These are phyloP conservation scores for Thunnus maccoyii DNA, from an alignment of 2,113 vertebrate species.

Conservation along the genomic window DNA sequence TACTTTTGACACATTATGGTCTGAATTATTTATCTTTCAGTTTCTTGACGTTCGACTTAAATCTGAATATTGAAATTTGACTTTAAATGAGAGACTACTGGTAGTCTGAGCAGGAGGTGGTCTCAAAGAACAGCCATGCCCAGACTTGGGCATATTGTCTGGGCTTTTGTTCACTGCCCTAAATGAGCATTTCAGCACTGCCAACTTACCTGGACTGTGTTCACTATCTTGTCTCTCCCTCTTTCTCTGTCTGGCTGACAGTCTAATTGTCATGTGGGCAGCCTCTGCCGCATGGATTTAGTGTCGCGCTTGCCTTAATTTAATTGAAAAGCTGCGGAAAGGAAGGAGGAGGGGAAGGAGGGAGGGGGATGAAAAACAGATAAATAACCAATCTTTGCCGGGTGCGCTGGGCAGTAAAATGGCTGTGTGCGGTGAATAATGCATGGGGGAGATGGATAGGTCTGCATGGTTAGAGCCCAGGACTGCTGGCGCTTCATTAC, in stretches of 20 bases:
- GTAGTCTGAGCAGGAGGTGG: conserved; percentile 1
- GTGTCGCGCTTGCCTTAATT: conserved; percentile 86
- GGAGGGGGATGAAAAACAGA: conserved; percentile 81
- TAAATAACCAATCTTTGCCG: conserved; percentile 86
- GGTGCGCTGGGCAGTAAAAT: conserved; percentile 83
- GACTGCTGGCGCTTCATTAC: conserved; percentile 81
- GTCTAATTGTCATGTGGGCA: conserved; percentile 87
- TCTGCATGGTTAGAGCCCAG: conserved; percentile 78
- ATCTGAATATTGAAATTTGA: conserved; percentile 33
- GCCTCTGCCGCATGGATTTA: conserved; percentile 83
- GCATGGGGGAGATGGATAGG: conserved; percentile 86
- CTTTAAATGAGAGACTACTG: conserved; percentile 8
- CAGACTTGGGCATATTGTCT: conserved; percentile 39
- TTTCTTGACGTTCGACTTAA: background rate
- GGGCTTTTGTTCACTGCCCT: conserved; percentile 30
- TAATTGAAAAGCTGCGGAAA: conserved; percentile 85
- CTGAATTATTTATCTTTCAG: conserved; percentile 5
- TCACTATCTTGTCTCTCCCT: conserved; percentile 65
- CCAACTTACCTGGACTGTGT: conserved; percentile 64
- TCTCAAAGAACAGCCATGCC: conserved; percentile 27
- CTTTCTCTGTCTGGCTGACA: conserved; percentile 73
- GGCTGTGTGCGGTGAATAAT: conserved; percentile 84
- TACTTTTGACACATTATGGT: background rate
- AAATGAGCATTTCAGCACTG: conserved; percentile 62
- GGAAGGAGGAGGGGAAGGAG: conserved; percentile 73